Evolutionary conservation across 2,113 vertebrate species (phyloP), one percentile per base, ranked within the genome.

Genomic region (Oryzias melastigma): DNA sequence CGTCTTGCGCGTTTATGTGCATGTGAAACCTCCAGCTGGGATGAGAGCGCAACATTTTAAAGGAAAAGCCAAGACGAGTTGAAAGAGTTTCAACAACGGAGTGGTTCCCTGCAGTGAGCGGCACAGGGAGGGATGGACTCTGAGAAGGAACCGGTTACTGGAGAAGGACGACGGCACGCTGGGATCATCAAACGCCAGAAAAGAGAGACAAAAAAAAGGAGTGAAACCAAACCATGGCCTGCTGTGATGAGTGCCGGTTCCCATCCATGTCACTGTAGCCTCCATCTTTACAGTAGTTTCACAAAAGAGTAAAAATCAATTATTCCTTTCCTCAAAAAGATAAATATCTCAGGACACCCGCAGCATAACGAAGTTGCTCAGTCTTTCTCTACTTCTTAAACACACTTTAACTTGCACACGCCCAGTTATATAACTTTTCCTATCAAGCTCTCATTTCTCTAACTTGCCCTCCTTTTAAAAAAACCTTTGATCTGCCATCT

Each of bases 161-260:
- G 18, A 29, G 57, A 58, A 59, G 42, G 35, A 54, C 46, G 55
- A 5, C 15, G 54, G 61, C 69, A 25, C 59, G 66, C 73, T 79
- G 75, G 43, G 71, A 70, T 58, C 46, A 41, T 51, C 15, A 1
- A 42, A 71, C 22, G 27, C 19, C 62, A 64, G 62, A 69, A 61
- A 58, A 62, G 17, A 49, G 52, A 53, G 27, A 52, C 16, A 27
- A 20, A 57, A 55, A 64, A 58, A 20, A 59, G 55, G 49, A 46
- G 50, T 70, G 35, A 57, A 80, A 77, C 54, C 58, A 69, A 65
- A 46, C 14, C 54, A 76, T 8, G 20, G 50, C 81, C 49, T 27
- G 71, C 76, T 78, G 81, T 53, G 77, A 78, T 69, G 73, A 77
- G 48, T 51, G 47, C 10, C 41, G 57, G 68, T 55, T 66, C 67